phyloP scores from a whole-genome alignment of 2,797 vertebrate species.

The Odontamblyopus rebecca region DNA sequence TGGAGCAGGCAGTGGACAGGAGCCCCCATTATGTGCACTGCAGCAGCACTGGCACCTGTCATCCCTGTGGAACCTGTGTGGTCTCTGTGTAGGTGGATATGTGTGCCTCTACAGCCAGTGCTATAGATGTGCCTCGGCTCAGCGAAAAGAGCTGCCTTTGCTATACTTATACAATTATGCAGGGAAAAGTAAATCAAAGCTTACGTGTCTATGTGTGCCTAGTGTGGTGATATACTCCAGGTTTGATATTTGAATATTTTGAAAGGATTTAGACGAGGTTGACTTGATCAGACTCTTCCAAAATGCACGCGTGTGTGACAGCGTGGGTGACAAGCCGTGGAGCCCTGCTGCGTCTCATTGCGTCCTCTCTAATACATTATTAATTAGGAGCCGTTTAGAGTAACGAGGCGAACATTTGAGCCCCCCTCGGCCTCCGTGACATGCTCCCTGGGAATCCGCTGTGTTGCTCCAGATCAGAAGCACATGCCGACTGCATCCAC shows the following conservation, averaged over 20 bases:
- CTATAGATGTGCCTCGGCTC: constrained; percentile 16
- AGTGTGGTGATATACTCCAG: constrained; percentile 30
- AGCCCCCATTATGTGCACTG: constrained; percentile 38
- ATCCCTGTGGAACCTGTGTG: constrained; percentile 31
- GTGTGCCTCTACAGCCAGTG: constrained; percentile 27
- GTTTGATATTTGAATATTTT: constrained; percentile 52
- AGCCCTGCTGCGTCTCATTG: constrained; percentile 63
- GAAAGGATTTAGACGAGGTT: constrained; percentile 41
- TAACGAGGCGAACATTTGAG: constrained; percentile 76
- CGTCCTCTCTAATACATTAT: constrained; percentile 80
- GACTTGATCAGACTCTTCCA: constrained; percentile 55
- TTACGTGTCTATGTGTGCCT: constrained; percentile 29
- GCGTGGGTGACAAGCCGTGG: constrained; percentile 66
- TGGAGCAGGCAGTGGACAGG: constrained; percentile 31
- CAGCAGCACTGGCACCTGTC: constrained; percentile 47
- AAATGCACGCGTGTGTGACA: constrained; percentile 36
- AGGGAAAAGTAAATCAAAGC: constrained; percentile 51
- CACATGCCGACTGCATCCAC: constrained; percentile 64
- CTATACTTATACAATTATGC: constrained; percentile 62
- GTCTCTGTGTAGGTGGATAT: constrained; percentile 18
- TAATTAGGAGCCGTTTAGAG: constrained; percentile 79
- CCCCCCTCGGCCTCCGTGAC: constrained; percentile 59
- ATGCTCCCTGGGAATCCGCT: constrained; percentile 68
- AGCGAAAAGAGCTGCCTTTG: constrained; percentile 55
- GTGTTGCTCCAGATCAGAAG: constrained; percentile 72